Percentiles rank a stretch among this genome's conserved stretches.
These are phyloP conservation scores for Hyperoodon ampullatus DNA, from an alignment of 2,113 vertebrate genomes.

Conservation along the genomic window DNA sequence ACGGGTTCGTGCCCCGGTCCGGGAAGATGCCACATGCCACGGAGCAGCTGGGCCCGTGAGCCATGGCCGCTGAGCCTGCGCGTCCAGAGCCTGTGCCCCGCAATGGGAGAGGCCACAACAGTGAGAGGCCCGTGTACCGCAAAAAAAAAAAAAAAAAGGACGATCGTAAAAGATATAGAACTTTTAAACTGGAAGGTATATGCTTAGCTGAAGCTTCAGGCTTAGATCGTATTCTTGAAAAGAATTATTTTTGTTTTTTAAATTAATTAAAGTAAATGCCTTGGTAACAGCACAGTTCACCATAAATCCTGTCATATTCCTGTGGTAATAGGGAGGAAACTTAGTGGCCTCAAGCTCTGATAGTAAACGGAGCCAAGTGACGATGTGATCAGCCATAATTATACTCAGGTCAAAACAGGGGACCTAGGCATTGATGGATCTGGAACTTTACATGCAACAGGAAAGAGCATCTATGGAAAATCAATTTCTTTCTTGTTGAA, in stretches of 20 bases:
- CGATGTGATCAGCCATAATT: constrained; percentile 69
- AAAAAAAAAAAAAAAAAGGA: too few species aligned
- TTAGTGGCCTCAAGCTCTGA: constrained; percentile 58
- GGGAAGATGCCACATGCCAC: too few species aligned
- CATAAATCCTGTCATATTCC: not conserved
- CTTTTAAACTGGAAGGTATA: not conserved
- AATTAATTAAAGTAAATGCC: constrained; percentile 41
- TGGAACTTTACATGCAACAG: constrained; percentile 40
- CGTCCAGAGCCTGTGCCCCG: too few species aligned
- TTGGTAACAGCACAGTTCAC: not conserved
- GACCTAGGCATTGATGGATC: constrained; percentile 63
- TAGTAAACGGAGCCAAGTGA: not conserved
- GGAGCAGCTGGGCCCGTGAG: too few species aligned
- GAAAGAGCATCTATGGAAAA: constrained; percentile 69
- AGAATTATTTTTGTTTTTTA: not conserved
- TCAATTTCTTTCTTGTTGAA: constrained; percentile 72
- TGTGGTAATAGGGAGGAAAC: constrained; percentile 27
- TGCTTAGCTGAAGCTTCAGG: not conserved
- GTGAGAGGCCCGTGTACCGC: too few species aligned
- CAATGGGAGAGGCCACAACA: too few species aligned
- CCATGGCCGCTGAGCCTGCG: too few species aligned
- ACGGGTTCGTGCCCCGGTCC: too few species aligned
- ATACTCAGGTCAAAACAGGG: constrained; percentile 61
- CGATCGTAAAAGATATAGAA: not conserved
- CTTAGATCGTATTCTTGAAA: not conserved